Conservation (phyloP, 2,797 vertebrate species). For the Masticophis lateralis region DNA sequence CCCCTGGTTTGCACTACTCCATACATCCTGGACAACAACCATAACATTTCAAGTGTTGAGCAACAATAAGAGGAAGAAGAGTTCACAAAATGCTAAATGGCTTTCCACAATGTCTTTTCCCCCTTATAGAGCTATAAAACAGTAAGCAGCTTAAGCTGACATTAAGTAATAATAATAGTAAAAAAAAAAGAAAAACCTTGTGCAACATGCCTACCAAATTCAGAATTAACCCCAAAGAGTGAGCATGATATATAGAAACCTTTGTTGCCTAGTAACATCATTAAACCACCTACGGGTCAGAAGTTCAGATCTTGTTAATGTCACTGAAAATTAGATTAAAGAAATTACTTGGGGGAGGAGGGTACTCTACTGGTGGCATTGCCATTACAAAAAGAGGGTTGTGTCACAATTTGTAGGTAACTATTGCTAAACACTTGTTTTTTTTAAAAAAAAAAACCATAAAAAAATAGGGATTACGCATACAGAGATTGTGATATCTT, state of each 20-base stretch:
- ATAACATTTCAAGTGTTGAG: not conserved
- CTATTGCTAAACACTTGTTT: conserved; percentile 23
- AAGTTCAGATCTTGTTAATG: conserved; percentile 67
- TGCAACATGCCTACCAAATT: not conserved
- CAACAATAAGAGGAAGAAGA: not conserved
- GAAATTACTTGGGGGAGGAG: conserved; percentile 53
- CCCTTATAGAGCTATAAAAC: not conserved
- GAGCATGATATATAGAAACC: conserved; percentile 36
- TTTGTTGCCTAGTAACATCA: conserved; percentile 67
- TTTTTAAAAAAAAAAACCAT: not conserved
- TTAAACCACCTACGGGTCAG: conserved; percentile 65
- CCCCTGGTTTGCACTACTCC: not conserved
- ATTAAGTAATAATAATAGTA: not conserved
- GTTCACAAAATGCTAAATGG: not conserved
- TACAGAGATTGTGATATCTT: not conserved
- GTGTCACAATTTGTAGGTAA: conserved; percentile 35
- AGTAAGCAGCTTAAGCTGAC: not conserved
- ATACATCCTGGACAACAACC: not conserved
- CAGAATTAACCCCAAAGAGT: not conserved
- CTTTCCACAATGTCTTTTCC: not conserved
- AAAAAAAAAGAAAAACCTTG: not conserved
- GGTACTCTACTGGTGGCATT: conserved; percentile 56
- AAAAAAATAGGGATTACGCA: conserved; percentile 8
- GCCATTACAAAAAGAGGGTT: conserved; percentile 38
- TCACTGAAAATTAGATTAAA: conserved; percentile 67